Conservation (phyloP, 2,888 invertebrate genomes). For the Amphipoea oculea region DNA sequence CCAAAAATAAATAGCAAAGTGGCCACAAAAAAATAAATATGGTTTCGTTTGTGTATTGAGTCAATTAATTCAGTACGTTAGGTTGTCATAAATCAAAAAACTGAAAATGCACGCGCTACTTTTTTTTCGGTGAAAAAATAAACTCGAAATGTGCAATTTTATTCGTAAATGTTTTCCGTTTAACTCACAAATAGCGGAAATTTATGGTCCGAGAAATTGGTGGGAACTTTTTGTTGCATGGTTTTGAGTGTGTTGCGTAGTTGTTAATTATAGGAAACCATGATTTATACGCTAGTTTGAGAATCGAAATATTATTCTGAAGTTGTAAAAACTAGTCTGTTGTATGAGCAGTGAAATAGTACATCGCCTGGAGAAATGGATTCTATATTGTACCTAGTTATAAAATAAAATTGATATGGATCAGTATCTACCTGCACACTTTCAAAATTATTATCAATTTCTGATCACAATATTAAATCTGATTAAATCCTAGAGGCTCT, state of each 20-base stretch:
- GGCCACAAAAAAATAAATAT: slow-evolving; percentile 59
- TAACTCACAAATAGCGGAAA: slow-evolving; percentile 69
- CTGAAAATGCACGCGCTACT: slow-evolving; percentile 50
- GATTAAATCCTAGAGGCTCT: no score
- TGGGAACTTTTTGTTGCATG: slow-evolving; percentile 53
- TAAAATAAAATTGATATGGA: background rate
- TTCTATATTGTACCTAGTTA: background rate
- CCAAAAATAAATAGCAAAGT: slow-evolving; percentile 51
- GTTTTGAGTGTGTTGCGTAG: slow-evolving; percentile 42
- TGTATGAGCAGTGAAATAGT: background rate
- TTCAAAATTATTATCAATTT: background rate
- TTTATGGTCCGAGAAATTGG: slow-evolving; percentile 69
- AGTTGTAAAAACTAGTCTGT: background rate
- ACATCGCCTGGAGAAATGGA: no score
- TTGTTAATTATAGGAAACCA: slow-evolving; percentile 45
- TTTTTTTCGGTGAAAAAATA: slow-evolving; percentile 52
- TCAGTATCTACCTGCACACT: no score
- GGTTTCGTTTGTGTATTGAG: slow-evolving; percentile 59
- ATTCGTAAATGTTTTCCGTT: slow-evolving; percentile 77
- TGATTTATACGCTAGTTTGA: slow-evolving; percentile 18
- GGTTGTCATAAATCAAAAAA: slow-evolving; percentile 59
- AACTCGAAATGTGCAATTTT: slow-evolving; percentile 59
- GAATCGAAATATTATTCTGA: slow-evolving; percentile 4
- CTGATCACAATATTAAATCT: background rate
- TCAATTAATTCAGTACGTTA: slow-evolving; percentile 63